Percentiles rank a stretch among this genome's conserved stretches.
These are phyloP conservation scores for Pseudanteris insignis DNA, from an alignment of 2,888 invertebrate species.

Conservation along the genomic window DNA sequence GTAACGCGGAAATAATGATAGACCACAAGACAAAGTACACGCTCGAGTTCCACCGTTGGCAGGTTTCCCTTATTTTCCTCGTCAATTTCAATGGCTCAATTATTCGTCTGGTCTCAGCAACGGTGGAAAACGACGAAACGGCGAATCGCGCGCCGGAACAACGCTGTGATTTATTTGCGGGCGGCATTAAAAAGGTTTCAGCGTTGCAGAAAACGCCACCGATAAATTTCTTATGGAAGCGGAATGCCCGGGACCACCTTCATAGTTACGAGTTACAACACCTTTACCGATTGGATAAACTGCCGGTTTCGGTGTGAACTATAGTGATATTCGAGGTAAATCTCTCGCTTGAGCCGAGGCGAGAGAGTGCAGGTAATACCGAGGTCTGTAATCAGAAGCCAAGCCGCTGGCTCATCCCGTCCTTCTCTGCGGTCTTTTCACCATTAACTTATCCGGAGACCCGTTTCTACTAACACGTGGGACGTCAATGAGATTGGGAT, in stretches of 20 bases:
- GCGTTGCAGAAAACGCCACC: constrained; percentile 52
- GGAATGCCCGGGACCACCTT: constrained; percentile 59
- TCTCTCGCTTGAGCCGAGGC: constrained; percentile 57
- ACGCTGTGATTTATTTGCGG: constrained; percentile 17
- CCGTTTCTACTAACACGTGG: constrained; percentile 49
- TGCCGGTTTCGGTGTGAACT: constrained; percentile 57
- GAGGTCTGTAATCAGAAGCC: constrained; percentile 65
- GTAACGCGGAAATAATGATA: too few relatives aligned
- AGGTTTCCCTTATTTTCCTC: too few relatives aligned
- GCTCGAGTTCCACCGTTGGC: too few relatives aligned
- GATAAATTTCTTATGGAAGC: constrained; percentile 61
- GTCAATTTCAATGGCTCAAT: constrained; percentile 17
- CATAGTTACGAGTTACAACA: constrained; percentile 58
- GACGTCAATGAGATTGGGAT: constrained; percentile 48
- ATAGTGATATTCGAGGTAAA: constrained; percentile 54
- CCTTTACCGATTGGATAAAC: constrained; percentile 57
- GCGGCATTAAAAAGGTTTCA: constrained; percentile 37
- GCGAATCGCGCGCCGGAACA: background rate
- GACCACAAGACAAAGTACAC: too few relatives aligned
- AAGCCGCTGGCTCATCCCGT: constrained; percentile 47
- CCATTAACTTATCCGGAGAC: constrained; percentile 62
- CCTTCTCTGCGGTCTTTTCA: constrained; percentile 56
- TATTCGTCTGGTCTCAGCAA: too few relatives aligned
- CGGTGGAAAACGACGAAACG: too few relatives aligned
- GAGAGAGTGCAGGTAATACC: constrained; percentile 64